Conservation (phyloP, 2,888 invertebrate genomes). For the Cantharis nigra region DNA sequence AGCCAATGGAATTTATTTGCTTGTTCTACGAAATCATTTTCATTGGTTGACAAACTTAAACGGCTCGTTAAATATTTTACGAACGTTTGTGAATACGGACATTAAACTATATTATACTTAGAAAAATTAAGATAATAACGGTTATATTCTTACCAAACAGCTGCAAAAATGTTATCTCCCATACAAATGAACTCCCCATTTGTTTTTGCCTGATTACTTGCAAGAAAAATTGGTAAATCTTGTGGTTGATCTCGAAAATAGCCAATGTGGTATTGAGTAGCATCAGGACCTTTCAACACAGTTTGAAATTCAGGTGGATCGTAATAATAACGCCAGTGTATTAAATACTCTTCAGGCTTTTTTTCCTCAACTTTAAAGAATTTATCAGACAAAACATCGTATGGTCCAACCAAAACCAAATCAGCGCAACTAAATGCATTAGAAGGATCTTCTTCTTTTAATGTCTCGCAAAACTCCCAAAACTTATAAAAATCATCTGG, state of each 20-base stretch:
- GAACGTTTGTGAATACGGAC: too few species aligned
- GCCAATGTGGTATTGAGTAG: conserved; percentile 81
- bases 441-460: conserved; percentile 62
- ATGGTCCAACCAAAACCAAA: conserved; percentile 83
- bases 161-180: conserved; percentile 81
- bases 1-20: too few species aligned
- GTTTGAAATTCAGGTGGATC: conserved; percentile 96
- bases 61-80: too few species aligned
- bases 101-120: not conserved
- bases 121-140: conserved; percentile 32
- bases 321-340: conserved; percentile 89
- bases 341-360: conserved; percentile 66
- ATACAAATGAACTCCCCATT: conserved; percentile 72
- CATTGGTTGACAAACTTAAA: too few species aligned
- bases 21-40: too few species aligned
- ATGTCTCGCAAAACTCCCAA: conserved; percentile 72
- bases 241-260: conserved; percentile 86
- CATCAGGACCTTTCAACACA: conserved; percentile 69
- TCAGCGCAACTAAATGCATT: conserved; percentile 69
- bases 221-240: conserved; percentile 76
- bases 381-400: conserved; percentile 75
- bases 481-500: conserved; percentile 88
- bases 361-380: conserved; percentile 57
- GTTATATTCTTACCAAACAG: conserved; percentile 66
- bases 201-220: conserved; percentile 71